Percentiles rank a stretch among this genome's conserved stretches.
Evolutionary conservation across 35 echinoderm and acorn worm genomes (phyloP).

Genomic region (Amphiura filiformis): DNA sequence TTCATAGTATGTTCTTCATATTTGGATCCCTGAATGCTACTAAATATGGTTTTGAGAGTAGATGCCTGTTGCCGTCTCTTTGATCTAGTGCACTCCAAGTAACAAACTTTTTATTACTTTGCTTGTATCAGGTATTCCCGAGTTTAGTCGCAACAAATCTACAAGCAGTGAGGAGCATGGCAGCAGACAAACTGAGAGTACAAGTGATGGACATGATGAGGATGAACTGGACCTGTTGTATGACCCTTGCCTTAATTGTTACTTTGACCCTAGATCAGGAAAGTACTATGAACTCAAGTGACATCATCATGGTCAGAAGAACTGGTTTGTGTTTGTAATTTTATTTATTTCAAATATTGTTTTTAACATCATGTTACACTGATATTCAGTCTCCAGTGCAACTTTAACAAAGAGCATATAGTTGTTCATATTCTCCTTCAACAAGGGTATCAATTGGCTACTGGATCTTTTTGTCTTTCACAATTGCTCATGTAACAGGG

Average conservation of each 20-base stretch:
- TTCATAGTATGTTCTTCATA: no score
- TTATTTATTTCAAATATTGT: not conserved
- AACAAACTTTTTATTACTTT: no score
- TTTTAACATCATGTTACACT: not conserved
- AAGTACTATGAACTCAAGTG: constrained; percentile 95
- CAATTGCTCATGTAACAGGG: no score
- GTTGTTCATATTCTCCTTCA: no score
- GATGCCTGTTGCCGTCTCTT: no score
- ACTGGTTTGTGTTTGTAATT: not conserved
- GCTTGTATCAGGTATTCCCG: not conserved
- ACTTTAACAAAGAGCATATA: no score
- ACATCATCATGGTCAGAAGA: not conserved
- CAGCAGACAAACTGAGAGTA: constrained; percentile 37
- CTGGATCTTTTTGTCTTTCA: no score
- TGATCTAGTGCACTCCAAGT: no score
- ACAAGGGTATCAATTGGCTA: no score
- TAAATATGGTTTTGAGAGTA: no score
- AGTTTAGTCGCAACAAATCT: constrained; percentile 39
- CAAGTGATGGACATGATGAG: constrained; percentile 51
- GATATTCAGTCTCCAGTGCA: not conserved
- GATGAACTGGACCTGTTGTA: constrained; percentile 91
- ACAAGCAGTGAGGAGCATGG: constrained; percentile 54
- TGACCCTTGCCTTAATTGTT: constrained; percentile 96
- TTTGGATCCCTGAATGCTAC: no score
- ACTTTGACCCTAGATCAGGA: constrained; percentile 89